Conservation (phyloP, 2,888 invertebrate genomes). For the Hylaea fasciaria region DNA sequence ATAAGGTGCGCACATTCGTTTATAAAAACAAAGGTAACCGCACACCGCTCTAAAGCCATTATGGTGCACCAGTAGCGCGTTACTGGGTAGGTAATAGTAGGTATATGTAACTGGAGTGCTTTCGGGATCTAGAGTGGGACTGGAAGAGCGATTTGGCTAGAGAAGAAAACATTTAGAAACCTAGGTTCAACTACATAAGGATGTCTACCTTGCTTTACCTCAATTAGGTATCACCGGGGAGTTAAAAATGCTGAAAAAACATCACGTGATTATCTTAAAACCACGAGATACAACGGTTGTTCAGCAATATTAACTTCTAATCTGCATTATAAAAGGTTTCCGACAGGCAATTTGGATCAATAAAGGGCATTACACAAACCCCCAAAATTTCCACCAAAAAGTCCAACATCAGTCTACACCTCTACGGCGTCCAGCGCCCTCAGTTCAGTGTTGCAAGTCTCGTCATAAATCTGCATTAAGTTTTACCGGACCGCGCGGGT, state of each 20-base stretch:
- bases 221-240: too few relatives aligned
- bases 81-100: neutral
- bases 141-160: slow-evolving; percentile 9
- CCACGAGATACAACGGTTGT: too few relatives aligned
- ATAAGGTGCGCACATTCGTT: slow-evolving; percentile 24
- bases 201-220: too few relatives aligned
- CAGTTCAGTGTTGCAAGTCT: slow-evolving; percentile 29
- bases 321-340: too few relatives aligned
- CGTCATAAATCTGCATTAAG: slow-evolving; percentile 66
- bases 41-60: slow-evolving; percentile 55
- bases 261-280: too few relatives aligned
- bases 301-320: too few relatives aligned
- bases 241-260: too few relatives aligned
- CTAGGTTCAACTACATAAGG: too few relatives aligned
- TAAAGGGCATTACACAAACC: too few relatives aligned
- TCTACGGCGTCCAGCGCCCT: slow-evolving; percentile 3
- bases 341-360: too few relatives aligned
- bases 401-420: neutral
- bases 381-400: neutral
- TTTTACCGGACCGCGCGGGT: slow-evolving; percentile 50
- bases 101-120: slow-evolving; percentile 26
- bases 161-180: too few relatives aligned
- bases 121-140: slow-evolving; percentile 12
- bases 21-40: slow-evolving; percentile 46
- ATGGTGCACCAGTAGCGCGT: slow-evolving; percentile 44